A percentile compares a stretch with the other conserved stretches of the same genome.
Conservation (phyloP, 2,113 vertebrate species). For the Ramphastos sulfuratus region DNA sequence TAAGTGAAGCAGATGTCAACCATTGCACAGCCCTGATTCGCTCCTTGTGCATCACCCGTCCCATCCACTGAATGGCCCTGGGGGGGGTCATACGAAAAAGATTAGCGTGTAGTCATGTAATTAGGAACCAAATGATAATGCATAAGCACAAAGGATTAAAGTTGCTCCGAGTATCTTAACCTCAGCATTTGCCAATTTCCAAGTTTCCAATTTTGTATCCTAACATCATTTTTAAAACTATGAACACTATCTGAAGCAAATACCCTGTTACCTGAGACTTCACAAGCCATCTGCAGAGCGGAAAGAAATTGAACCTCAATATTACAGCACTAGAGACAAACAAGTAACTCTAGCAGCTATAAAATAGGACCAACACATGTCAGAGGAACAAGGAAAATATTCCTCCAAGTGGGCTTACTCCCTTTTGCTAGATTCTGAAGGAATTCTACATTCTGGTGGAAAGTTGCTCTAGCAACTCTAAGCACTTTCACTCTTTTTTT, state of each 20-base stretch:
- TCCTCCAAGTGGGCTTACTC: background rate
- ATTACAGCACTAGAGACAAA: background rate
- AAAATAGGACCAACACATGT: background rate
- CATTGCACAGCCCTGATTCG: background rate
- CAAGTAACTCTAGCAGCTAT: background rate
- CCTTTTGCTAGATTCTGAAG: background rate
- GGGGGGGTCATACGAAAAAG: background rate
- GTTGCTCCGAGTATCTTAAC: background rate
- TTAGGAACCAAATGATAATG: background rate
- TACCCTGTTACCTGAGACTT: background rate
- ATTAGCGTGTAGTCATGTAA: background rate
- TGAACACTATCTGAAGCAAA: background rate
- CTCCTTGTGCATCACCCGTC: background rate
- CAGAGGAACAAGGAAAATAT: background rate
- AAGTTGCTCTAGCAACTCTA: constrained; percentile 27
- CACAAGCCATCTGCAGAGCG: background rate
- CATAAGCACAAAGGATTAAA: background rate
- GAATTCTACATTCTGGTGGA: background rate
- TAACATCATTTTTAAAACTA: background rate
- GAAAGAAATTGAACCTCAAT: background rate
- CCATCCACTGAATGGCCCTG: background rate
- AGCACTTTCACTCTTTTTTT: background rate
- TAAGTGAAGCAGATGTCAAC: background rate
- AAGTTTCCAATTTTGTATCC: background rate
- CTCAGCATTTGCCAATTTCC: background rate